Evolutionary conservation across 2,797 vertebrate species (phyloP).

Genomic region (Sebastes itinus): DNA sequence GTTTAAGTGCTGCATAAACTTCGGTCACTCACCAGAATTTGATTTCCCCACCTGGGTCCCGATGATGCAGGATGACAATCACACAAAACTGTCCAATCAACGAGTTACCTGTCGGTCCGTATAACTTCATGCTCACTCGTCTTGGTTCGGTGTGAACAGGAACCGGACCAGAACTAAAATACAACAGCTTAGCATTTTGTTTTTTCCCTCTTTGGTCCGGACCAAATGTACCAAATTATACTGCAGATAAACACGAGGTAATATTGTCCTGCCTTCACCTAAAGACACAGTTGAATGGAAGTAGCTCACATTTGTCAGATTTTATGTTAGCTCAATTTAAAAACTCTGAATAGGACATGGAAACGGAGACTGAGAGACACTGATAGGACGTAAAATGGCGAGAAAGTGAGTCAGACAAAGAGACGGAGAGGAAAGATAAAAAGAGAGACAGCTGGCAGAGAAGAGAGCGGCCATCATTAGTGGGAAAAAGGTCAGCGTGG

Average conservation of each 20-base stretch:
- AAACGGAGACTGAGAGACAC: background rate
- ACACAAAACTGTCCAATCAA: no score
- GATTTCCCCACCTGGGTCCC: no score
- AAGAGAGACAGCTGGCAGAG: background rate
- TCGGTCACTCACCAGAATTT: no score
- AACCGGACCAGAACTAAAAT: no score
- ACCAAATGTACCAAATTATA: no score
- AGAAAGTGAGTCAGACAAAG: background rate
- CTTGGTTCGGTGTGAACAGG: no score
- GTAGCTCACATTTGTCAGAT: background rate
- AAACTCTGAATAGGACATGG: background rate
- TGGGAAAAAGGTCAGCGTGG: constrained; percentile 30
- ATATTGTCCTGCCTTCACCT: background rate
- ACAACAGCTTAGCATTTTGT: no score
- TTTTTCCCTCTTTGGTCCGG: no score
- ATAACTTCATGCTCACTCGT: no score
- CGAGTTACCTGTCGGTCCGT: no score
- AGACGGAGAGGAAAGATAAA: background rate
- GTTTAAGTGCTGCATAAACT: no score
- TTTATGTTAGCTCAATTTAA: background rate
- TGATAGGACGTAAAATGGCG: background rate
- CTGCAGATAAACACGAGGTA: background rate
- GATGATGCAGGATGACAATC: no score
- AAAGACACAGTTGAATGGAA: background rate
- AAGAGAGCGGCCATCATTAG: constrained; percentile 25